These are phyloP conservation scores for Cylindroiulus punctatus DNA, from an alignment of 2,888 invertebrate genomes.

Conservation along the genomic window DNA sequence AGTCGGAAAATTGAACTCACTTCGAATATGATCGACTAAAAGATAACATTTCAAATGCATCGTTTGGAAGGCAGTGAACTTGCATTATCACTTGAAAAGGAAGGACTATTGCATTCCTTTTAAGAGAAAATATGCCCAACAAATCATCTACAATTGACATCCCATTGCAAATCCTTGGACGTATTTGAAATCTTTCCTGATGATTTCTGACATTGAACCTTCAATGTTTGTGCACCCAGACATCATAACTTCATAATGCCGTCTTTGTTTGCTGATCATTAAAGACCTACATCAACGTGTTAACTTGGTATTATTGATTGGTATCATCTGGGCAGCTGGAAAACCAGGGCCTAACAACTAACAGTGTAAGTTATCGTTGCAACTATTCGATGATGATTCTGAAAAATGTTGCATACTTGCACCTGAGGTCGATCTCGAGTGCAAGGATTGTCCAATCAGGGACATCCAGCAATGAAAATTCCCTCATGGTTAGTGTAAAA, in stretches of 20 bases:
- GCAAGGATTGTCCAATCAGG: no score
- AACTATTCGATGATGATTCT: neutral
- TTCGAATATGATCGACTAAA: neutral
- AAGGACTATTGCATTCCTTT: no score
- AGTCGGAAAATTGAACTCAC: neutral
- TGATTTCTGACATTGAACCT: no score
- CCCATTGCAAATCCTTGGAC: no score
- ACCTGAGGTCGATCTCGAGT: neutral
- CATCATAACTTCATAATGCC: no score
- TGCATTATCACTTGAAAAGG: neutral
- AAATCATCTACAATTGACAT: no score
- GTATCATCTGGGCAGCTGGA: neutral
- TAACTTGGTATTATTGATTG: constrained; percentile 9
- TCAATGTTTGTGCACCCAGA: no score
- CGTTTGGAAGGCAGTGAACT: neutral
- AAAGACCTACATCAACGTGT: neutral
- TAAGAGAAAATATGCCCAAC: no score
- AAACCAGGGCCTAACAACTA: neutral
- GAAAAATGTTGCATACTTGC: neutral
- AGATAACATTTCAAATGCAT: constrained; percentile 6
- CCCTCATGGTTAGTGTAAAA: no score
- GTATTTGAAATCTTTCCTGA: no score
- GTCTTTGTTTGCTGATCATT: neutral
- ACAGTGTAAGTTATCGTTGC: neutral
- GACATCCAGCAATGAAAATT: no score